Evolutionary conservation across 30 jellyfish, hydroid and myxozoan species (phyloP).

Genomic region (Pseudorhiza aurosa): DNA sequence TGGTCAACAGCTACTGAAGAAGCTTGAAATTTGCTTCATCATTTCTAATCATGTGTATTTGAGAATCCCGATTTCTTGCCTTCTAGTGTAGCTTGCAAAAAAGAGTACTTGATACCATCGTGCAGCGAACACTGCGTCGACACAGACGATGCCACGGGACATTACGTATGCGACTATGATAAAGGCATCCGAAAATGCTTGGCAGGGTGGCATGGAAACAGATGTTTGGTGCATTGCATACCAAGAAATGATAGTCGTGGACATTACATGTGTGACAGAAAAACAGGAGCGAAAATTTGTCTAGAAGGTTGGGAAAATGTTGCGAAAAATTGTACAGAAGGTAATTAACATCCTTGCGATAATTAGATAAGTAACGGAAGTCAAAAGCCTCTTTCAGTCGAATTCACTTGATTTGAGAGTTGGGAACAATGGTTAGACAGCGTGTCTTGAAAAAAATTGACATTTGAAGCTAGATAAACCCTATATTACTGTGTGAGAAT

Average conservation of each 20-base stretch:
- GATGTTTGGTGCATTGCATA: slow-evolving; percentile 34
- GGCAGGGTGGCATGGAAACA: slow-evolving; percentile 65
- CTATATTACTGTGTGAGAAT: too few relatives aligned
- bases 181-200: slow-evolving; percentile 52
- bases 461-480: too few relatives aligned
- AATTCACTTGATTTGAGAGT: too few relatives aligned
- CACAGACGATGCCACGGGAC: slow-evolving; percentile 75
- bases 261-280: slow-evolving; percentile 55
- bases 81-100: slow-evolving; percentile 45
- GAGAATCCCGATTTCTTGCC: neutral
- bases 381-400: too few relatives aligned
- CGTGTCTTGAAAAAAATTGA: too few relatives aligned
- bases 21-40: too few relatives aligned
- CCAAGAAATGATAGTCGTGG: slow-evolving; percentile 68
- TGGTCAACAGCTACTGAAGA: too few relatives aligned
- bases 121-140: slow-evolving; percentile 62
- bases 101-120: slow-evolving; percentile 52
- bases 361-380: too few relatives aligned
- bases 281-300: slow-evolving; percentile 70
- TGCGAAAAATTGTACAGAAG: slow-evolving; percentile 57
- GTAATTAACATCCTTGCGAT: too few relatives aligned
- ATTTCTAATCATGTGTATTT: too few relatives aligned
- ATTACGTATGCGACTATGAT: slow-evolving; percentile 44
- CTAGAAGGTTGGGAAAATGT: slow-evolving; percentile 77
- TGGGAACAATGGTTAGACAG: too few relatives aligned